A percentile compares a stretch with the other conserved stretches of the same genome.
Conservation (phyloP, 2,888 invertebrate genomes). For the Drosophila leonis region DNA sequence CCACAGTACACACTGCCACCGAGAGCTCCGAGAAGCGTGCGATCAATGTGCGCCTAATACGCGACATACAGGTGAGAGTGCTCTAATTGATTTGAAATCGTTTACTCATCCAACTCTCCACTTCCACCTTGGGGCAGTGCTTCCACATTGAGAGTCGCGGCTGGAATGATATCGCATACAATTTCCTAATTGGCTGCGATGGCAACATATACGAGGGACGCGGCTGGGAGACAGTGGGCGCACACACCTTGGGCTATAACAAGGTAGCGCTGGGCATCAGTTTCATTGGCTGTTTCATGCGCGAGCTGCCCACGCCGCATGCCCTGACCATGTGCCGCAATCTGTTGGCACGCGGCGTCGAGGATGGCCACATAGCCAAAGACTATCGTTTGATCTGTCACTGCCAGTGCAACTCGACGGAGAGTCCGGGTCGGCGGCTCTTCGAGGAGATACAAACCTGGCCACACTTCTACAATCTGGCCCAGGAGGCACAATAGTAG, state of each 20-base stretch:
- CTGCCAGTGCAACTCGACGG: slow-evolving; percentile 86
- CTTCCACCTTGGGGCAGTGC: slow-evolving; percentile 70
- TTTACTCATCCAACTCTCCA: background rate
- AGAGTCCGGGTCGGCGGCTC: slow-evolving; percentile 86
- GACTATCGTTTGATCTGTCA: slow-evolving; percentile 86
- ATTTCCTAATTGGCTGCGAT: slow-evolving; percentile 87
- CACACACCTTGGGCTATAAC: slow-evolving; percentile 87
- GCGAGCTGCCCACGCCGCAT: slow-evolving; percentile 84
- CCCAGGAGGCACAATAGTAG: slow-evolving; percentile 44
- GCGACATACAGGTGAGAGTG: slow-evolving; percentile 85
- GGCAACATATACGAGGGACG: slow-evolving; percentile 87
- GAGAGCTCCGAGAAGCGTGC: slow-evolving; percentile 85
- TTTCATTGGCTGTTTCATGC: slow-evolving; percentile 87
- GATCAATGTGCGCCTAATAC: slow-evolving; percentile 85
- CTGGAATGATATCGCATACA: slow-evolving; percentile 87
- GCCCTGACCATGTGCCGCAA: slow-evolving; percentile 85
- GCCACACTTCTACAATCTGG: slow-evolving; percentile 85
- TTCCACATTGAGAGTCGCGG: slow-evolving; percentile 86
- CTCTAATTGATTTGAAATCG: too few species aligned
- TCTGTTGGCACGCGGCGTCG: slow-evolving; percentile 86
- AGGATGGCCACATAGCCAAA: slow-evolving; percentile 85
- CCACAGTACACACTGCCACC: slow-evolving; percentile 86
- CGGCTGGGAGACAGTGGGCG: slow-evolving; percentile 87
- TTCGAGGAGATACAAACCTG: slow-evolving; percentile 87
- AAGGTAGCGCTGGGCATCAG: slow-evolving; percentile 86